Evolutionary conservation across 2,797 vertebrate genomes (phyloP), one percentile per base, ranked within the genome.

Genomic region (Sternotherus odoratus): DNA sequence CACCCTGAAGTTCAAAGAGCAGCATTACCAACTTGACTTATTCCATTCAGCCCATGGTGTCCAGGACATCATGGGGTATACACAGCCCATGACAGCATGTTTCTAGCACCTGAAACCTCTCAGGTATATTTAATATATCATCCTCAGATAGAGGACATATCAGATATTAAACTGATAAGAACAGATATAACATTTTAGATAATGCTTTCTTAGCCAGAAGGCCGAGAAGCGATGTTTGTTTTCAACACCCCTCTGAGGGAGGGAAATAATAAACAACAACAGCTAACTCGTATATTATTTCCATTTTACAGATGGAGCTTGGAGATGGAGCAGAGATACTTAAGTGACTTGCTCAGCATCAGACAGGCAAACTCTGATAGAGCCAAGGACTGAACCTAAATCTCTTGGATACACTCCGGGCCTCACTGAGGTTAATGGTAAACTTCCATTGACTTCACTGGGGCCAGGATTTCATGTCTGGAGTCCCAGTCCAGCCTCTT

Each of bases 201-300:
- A n/a, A n/a, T n/a, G n/a, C n/a, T n/a, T n/a, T n/a, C n/a, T n/a
- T n/a, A n/a, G n/a, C n/a, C n/a, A n/a, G n/a, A n/a, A n/a, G n/a
- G n/a, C n/a, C n/a, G n/a, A n/a, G n/a, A n/a, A n/a, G n/a, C n/a
- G n/a, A n/a, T 60, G 10, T 69, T 77, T 49, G 17, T n/a, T 30
- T 33, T 56, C 39, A 57, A 50, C 6, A 60, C 8, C 53, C 72
- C 8, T 5, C 8, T 5, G 36, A 79, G 16, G n/a, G 2, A 43
- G 36, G 12, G 46, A 81, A 80, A 46, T 36, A 72, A 48, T 5
- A 6, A 66, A 53, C 53, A 57, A 12, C 12, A 8, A 33, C 28
- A 57, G 39, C 75, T 9, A 26, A 16, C 17, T 39, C 54, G 36
- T 0, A 1, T 28, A 26, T 16, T 26, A 57, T 85, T 39, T 7